Evolutionary conservation across 2,888 invertebrate species (phyloP).

Genomic region (Volucella bombylans): DNA sequence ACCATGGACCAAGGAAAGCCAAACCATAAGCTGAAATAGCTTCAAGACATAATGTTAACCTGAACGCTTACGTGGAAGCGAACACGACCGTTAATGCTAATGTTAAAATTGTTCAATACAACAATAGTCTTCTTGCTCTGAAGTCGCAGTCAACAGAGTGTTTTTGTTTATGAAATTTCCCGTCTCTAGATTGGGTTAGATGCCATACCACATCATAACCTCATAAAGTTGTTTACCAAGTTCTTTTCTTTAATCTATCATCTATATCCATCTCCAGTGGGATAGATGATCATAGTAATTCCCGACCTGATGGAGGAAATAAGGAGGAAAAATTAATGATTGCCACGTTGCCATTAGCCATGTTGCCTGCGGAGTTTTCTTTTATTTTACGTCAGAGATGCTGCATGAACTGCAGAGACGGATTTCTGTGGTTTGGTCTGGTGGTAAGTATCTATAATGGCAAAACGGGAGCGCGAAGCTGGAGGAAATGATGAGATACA

Average conservation of each 20-base stretch:
- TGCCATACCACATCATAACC: slow-evolving; percentile 39
- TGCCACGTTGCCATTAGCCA: slow-evolving; percentile 62
- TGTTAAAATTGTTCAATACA: slow-evolving; percentile 29
- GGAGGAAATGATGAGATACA: slow-evolving; percentile 22
- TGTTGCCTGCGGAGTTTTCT: slow-evolving; percentile 54
- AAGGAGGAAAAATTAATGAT: slow-evolving; percentile 50
- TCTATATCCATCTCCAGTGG: no score
- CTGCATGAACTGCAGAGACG: slow-evolving; percentile 23
- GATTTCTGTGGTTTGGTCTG: slow-evolving; percentile 1
- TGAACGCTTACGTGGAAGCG: no score
- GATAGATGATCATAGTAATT: slow-evolving; percentile 13
- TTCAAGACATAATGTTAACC: slow-evolving; percentile 5
- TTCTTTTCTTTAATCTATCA: slow-evolving; percentile 8
- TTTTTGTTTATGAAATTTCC: slow-evolving; percentile 41
- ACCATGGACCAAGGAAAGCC: background rate
- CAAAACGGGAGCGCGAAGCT: slow-evolving; percentile 21
- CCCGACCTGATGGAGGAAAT: slow-evolving; percentile 32
- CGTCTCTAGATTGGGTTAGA: slow-evolving; percentile 53
- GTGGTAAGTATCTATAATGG: slow-evolving; percentile 9
- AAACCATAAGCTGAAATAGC: slow-evolving; percentile 22
- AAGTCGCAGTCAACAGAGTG: background rate
- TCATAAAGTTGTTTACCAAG: slow-evolving; percentile 36
- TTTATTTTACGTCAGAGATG: slow-evolving; percentile 38
- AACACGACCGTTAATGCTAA: slow-evolving; percentile 11
- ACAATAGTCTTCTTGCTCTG: slow-evolving; percentile 2